Conservation (phyloP, 2,797 vertebrate species). For the Poecilia velifera region DNA sequence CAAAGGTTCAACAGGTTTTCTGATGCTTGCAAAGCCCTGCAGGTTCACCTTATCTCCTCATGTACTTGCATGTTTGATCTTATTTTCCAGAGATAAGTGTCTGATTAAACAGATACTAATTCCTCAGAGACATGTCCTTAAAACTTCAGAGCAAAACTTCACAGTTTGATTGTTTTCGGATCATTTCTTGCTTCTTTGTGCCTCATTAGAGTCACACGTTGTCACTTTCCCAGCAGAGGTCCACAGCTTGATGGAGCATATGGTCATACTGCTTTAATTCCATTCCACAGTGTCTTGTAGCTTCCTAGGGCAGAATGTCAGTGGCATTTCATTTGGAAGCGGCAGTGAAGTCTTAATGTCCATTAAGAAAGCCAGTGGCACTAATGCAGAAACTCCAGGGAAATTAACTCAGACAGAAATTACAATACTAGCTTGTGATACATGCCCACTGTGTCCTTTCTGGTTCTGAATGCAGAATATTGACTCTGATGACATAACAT, state of each 20-base stretch:
- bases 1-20: not conserved
- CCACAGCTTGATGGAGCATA: slow-evolving; percentile 54
- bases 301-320: slow-evolving; percentile 58
- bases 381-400: slow-evolving; percentile 57
- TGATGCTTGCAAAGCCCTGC: not conserved
- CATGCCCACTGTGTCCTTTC: slow-evolving; percentile 23
- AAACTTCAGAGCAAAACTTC: slow-evolving; percentile 45
- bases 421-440: slow-evolving; percentile 28
- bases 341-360: slow-evolving; percentile 63
- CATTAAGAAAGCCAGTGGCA: slow-evolving; percentile 57
- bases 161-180: slow-evolving; percentile 41
- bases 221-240: slow-evolving; percentile 49
- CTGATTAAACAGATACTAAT: slow-evolving; percentile 44
- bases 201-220: slow-evolving; percentile 53
- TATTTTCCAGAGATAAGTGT: slow-evolving; percentile 18
- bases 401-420: slow-evolving; percentile 62
- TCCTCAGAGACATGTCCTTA: slow-evolving; percentile 21
- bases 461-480: slow-evolving; percentile 20
- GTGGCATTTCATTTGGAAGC: slow-evolving; percentile 64
- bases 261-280: slow-evolving; percentile 60
- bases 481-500: not conserved
- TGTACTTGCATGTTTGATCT: slow-evolving; percentile 6
- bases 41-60: not conserved
- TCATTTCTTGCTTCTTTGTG: slow-evolving; percentile 34
- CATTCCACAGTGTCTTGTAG: slow-evolving; percentile 43